Conservation (phyloP, 2,888 invertebrate genomes). For the Agriopis aurantiaria region DNA sequence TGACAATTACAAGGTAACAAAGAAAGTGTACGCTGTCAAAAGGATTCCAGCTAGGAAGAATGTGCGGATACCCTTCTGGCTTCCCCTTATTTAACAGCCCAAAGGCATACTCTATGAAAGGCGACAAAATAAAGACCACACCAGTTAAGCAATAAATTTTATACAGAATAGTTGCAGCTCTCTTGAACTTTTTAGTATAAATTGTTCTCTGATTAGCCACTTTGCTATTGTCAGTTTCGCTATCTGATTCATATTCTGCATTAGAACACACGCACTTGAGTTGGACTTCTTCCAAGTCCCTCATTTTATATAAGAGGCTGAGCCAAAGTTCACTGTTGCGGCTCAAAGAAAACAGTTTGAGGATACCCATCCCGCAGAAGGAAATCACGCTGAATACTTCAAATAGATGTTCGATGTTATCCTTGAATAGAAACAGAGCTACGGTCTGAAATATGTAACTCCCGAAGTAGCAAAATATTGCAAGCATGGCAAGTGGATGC, state of each 20-base stretch:
- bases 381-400: conserved; percentile 70
- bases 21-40: conserved; percentile 53
- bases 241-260: conserved; percentile 52
- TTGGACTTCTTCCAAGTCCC: conserved; percentile 57
- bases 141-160: conserved; percentile 64
- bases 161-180: conserved; percentile 52
- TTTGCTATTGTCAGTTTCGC: conserved; percentile 42
- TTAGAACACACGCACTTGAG: conserved; percentile 29
- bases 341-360: conserved; percentile 65
- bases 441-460: conserved; percentile 59
- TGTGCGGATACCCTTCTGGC: conserved; percentile 59
- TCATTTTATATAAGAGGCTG: conserved; percentile 54
- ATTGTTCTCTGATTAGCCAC: conserved; percentile 41
- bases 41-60: conserved; percentile 69
- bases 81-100: conserved; percentile 44
- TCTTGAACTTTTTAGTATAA: conserved; percentile 60
- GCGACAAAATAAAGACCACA: conserved; percentile 62
- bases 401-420: conserved; percentile 62
- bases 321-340: conserved; percentile 57
- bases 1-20: conserved; percentile 59
- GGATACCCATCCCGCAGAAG: conserved; percentile 68
- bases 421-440: conserved; percentile 53
- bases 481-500: conserved; percentile 52
- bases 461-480: conserved; percentile 55
- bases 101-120: conserved; percentile 65